phyloP scores from a whole-genome alignment of 2,888 invertebrate species.

The Thecocarcelia acutangulata region DNA sequence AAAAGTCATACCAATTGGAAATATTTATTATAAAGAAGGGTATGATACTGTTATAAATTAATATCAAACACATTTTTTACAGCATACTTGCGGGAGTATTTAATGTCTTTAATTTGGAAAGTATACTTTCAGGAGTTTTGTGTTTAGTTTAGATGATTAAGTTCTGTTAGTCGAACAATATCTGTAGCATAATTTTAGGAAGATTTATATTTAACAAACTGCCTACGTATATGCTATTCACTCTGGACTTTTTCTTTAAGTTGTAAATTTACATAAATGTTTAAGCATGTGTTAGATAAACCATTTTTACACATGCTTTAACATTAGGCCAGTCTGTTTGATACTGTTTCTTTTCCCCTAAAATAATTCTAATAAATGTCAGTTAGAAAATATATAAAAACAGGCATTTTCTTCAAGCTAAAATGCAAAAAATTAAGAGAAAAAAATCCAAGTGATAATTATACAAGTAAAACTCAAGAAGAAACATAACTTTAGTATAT shows the following conservation, averaged over 20 bases:
- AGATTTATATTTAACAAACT: too few species aligned
- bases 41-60: not conserved
- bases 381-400: not conserved
- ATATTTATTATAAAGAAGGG: slow-evolving; percentile 10
- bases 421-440: not conserved
- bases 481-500: not conserved
- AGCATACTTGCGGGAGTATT: slow-evolving; percentile 18
- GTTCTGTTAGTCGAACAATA: too few species aligned
- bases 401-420: not conserved
- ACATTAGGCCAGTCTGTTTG: slow-evolving; percentile 32
- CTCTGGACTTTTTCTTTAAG: slow-evolving; percentile 1
- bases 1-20: slow-evolving; percentile 46
- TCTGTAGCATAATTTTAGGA: not conserved
- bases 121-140: slow-evolving; percentile 3
- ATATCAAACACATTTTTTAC: slow-evolving; percentile 3
- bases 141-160: not conserved
- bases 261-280: slow-evolving; percentile 10
- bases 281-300: not conserved
- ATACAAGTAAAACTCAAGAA: too few species aligned
- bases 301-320: slow-evolving; percentile 24
- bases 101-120: not conserved
- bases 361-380: slow-evolving; percentile 44
- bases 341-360: slow-evolving; percentile 20
- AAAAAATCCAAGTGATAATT: slow-evolving; percentile 7
- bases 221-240: not conserved